Evolutionary conservation across 2,797 vertebrate genomes (phyloP), one percentile per base, ranked within the genome.

Genomic region (Chelon auratus): DNA sequence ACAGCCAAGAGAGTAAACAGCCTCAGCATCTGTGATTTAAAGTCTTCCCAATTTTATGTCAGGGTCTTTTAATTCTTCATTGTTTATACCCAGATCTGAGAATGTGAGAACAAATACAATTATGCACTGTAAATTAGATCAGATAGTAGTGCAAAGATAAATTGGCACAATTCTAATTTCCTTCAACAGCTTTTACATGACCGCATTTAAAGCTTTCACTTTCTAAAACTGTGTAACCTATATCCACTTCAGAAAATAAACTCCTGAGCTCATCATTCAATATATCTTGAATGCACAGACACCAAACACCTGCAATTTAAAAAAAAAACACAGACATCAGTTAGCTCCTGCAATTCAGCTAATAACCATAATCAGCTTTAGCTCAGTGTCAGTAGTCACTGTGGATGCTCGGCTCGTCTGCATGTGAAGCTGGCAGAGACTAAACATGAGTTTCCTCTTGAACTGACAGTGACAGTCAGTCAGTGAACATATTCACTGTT

Each of bases 321-420:
- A 60, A 60, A 18, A 33, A 30, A 22, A 22, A 22, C 22, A 43
- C 80, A 86, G 77, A 61, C 81, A 51, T 47, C 36, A 62, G 45
- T 75, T 42, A 69, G 63, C 65, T 62, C 52, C 77, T 85, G 59
- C 40, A 72, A 67, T 84, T 74, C 11, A 37, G 20, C 80, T 83
- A 83, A 90, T 77, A 58, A 75, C 85, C 82, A 68, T 91, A 80
- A 89, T 88, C 76, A 74, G 64, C 77, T 75, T 47, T 0, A 70
- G 57, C 14, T 63, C 59, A 20, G 72, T 65, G 81, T 78, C 81
- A 80, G 84, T 84, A 68, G 62, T 65, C 65, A 8, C n/a, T 77
- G 50, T 56, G 24, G 12, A 59, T 37, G 55, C 45, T 79, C 63
- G 37, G 57, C 15, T 57, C 48, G 17, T 71, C 75, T 78, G 50